phyloP scores from a whole-genome alignment of 2,113 vertebrate species.

The Chloropsis hardwickii region DNA sequence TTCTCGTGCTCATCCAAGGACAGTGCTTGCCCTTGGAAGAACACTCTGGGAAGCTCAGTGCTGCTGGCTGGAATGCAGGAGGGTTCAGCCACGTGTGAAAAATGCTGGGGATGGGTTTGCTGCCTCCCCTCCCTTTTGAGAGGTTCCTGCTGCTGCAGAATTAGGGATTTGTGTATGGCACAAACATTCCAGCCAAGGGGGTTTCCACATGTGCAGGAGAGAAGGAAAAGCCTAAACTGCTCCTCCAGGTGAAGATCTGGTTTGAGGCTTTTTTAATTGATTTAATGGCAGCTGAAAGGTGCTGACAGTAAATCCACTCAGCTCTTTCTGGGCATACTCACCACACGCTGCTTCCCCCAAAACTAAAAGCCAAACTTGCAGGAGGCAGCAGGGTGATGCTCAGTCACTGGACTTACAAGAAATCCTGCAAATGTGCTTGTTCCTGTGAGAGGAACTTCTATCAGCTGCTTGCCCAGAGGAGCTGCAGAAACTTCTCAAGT shows the following conservation, averaged over 20 bases:
- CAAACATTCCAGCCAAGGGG: not conserved
- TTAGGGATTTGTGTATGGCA: not conserved
- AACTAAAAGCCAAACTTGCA: not conserved
- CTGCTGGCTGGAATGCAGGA: not conserved
- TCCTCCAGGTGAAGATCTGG: not conserved
- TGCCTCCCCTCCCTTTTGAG: not conserved
- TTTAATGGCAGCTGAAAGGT: not conserved
- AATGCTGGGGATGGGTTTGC: not conserved
- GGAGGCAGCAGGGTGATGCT: not conserved
- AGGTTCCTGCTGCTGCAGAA: not conserved
- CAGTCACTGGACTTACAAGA: not conserved
- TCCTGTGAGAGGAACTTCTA: not conserved
- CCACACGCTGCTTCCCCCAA: not conserved
- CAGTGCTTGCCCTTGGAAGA: not conserved
- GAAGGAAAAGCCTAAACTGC: not conserved
- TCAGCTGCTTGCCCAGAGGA: not conserved
- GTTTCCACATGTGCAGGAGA: accelerated
- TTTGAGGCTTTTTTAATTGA: not conserved
- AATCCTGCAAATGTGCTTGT: not conserved
- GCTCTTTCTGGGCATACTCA: not conserved
- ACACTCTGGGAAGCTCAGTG: not conserved
- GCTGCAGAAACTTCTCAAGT: not conserved
- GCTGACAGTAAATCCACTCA: not conserved
- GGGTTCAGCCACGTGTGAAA: not conserved
- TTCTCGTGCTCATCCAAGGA: constrained; percentile 11